Evolutionary conservation across 1,140 invertebrate species (phyloP), one percentile per base, ranked within the genome.

Genomic region (Drosophila mojavensis): DNA sequence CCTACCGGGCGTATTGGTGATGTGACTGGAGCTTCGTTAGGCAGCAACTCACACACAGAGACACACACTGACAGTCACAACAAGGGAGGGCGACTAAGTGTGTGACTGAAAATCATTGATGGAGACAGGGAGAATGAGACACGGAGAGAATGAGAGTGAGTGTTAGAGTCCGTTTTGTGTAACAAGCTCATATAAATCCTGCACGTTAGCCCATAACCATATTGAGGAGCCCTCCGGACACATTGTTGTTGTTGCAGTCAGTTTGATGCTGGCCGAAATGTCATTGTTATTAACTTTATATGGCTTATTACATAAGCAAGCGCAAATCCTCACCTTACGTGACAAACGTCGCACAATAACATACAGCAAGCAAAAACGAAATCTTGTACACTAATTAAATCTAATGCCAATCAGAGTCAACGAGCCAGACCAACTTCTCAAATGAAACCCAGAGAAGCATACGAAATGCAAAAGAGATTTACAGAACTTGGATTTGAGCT

Each of bases 231-330:
- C 36, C 60, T 71, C 28, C 53, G 55, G 54, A 50, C 61, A 36
- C 59, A 33, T 51, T 55, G 65, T 50, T 50, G 43, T 39, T 48
- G 53, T 28, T 47, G 53, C 45, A 48, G 56, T 71, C 66, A 60
- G 33, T 78, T 67, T 65, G 78, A 75, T 62, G 78, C 70, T 62
- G 79, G 24, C 83, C 39, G 55, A 62, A 72, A 77, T 82, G 83
- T 83, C 83, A 86, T 86, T 86, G 83, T 86, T 86, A 86, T 86
- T 86, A 86, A 86, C 83, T 86, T 83, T 86, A 88, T 86, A 86
- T 89, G 84, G 83, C 83, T 86, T 86, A 86, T 86, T 89, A 78
- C 77, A 86, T 86, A 86, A 86, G 84, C 84, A 77, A 69, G 66
- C 80, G 66, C 59, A 86, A 86, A 88, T 83, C 84, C 83, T 28